Percentiles rank a stretch among this genome's conserved stretches.
phyloP scores from a whole-genome alignment of 2,113 vertebrate species.

The Sterrhoptilus dennistouni region DNA sequence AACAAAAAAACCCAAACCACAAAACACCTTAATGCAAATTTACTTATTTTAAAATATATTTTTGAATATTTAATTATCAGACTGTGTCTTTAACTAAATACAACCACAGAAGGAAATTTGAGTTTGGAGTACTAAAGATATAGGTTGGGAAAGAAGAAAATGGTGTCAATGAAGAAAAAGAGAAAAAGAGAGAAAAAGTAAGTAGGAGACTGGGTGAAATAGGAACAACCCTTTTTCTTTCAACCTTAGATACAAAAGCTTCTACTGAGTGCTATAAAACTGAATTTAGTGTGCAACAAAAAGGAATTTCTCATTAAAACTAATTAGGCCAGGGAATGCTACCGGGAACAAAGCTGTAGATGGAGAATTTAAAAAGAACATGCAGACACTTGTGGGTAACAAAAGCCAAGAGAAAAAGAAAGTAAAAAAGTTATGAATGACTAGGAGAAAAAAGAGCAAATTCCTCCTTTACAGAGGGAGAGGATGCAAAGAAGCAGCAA shows the following conservation, averaged over 20 bases:
- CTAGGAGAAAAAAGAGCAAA: background rate
- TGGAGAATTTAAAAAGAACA: background rate
- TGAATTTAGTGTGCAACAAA: background rate
- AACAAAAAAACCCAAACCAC: accelerated
- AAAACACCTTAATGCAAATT: background rate
- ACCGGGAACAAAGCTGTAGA: background rate
- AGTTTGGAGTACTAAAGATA: background rate
- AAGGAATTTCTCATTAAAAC: background rate
- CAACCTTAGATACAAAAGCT: background rate
- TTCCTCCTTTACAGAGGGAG: background rate
- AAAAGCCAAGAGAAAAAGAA: background rate
- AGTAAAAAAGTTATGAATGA: background rate
- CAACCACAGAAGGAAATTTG: background rate
- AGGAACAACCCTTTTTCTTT: background rate
- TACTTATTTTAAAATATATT: background rate
- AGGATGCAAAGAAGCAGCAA: background rate
- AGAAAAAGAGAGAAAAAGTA: background rate
- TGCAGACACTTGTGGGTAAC: background rate
- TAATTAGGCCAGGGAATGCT: background rate
- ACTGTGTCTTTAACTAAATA: background rate
- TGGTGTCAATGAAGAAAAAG: accelerated
- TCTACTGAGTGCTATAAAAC: background rate
- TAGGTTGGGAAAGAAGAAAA: background rate
- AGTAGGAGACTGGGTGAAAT: background rate
- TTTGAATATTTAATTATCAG: background rate